Base-by-base conservation (phyloP, 2,797 vertebrate genomes). In the Sebastes oblongus region DNA sequence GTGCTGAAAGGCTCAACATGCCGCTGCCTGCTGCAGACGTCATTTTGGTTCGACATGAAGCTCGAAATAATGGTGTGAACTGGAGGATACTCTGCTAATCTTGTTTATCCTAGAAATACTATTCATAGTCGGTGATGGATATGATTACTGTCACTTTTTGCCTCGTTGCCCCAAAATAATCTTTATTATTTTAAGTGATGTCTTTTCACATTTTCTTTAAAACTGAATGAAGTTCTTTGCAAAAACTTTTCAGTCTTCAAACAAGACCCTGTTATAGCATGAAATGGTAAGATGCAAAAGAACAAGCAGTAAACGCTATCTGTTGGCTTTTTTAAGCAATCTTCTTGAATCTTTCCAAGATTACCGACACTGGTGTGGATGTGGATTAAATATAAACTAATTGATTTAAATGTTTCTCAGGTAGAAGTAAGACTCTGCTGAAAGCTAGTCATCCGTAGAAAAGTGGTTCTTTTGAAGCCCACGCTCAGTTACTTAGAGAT, bases 1-100 rank as follows among this genome's bases (percentile, higher is more conserved):
- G 2, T 50, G 60, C 67, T 75, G 70, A 67, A 75, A 77, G 52
- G 70, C 66, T 69, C 70, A 58, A 61, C 56, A 34, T 64, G 50
- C 52, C 1, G 61, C 30, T 69, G 69, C 55, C 66, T 80, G n/a
- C 67, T 70, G 61, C 59, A 66, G 64, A 76, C 12, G 16, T 66
- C 27, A 46, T 32, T 58, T 39, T 59, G 25, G 62, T 76, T 65
- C 29, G 54, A 70, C n/a, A 7, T 29, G 24, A 22, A 61, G 32
- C 66, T 83, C 6, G 39, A 59, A 70, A 79, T 30, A 65, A 7
- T 5, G 0, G 1, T 36, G 20, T 34, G 13, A 68, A 60, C n/a
- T 67, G 58, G 59, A 39, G n/a, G 9, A 71, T 24, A 0, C 16
- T 60, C 50, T 55, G 74, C n/a, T 34, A 22, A 2, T 32, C n/a